phyloP scores from a whole-genome alignment of 2,888 invertebrate species.

The Aplocera efformata region DNA sequence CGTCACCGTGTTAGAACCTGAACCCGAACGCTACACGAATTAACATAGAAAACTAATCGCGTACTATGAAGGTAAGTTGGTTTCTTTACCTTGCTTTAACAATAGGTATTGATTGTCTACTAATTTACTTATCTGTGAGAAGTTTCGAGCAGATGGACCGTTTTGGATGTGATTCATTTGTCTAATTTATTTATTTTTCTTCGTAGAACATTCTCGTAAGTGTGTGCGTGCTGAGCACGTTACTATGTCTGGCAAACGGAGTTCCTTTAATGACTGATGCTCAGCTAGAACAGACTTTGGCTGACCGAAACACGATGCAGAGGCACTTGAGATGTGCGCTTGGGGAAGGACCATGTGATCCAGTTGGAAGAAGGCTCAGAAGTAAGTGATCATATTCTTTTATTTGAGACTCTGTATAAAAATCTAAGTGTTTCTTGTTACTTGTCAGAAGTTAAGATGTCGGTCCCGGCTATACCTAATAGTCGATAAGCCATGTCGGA shows the following conservation, averaged over 20 bases:
- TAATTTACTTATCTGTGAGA: no score
- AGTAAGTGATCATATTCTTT: slow-evolving; percentile 71
- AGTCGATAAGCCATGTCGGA: no score
- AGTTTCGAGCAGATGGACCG: no score
- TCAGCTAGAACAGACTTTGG: slow-evolving; percentile 82
- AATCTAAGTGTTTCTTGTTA: no score
- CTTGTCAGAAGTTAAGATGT: no score
- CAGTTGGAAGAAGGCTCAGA: slow-evolving; percentile 84
- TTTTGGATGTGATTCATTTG: no score
- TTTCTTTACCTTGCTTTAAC: no score
- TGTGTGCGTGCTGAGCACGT: slow-evolving; percentile 25
- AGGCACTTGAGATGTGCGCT: slow-evolving; percentile 86
- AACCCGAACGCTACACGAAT: slow-evolving; percentile 28
- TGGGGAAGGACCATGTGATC: slow-evolving; percentile 86
- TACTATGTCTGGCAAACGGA: slow-evolving; percentile 26
- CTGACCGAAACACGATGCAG: slow-evolving; percentile 83
- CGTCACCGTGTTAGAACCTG: slow-evolving; percentile 46
- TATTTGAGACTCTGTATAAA: no score
- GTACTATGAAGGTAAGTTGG: no score
- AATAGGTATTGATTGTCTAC: no score
- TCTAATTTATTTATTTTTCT: no score
- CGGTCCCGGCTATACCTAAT: no score
- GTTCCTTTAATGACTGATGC: slow-evolving; percentile 81
- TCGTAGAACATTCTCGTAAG: slow-evolving; percentile 34
- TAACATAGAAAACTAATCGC: neutral